Evolutionary conservation across 2,888 invertebrate species (phyloP).

Genomic region (Allophyes oxyacanthae): DNA sequence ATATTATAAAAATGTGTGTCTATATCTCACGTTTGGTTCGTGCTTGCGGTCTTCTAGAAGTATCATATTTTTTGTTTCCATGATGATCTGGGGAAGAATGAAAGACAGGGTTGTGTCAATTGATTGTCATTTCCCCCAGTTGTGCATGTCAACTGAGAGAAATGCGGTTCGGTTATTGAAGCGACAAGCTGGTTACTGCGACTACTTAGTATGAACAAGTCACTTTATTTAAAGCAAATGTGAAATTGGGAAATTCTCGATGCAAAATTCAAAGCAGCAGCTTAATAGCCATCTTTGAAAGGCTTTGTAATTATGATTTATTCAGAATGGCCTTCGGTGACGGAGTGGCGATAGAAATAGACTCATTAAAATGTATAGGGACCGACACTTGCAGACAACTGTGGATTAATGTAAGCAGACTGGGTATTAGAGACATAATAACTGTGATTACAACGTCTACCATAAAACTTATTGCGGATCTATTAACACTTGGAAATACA

Average conservation of each 20-base stretch:
- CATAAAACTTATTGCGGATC: slow-evolving; percentile 26
- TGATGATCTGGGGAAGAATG: slow-evolving; percentile 60
- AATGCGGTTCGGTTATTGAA: slow-evolving; percentile 48
- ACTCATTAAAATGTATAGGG: slow-evolving; percentile 54
- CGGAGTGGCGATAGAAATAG: slow-evolving; percentile 40
- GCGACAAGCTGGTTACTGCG: slow-evolving; percentile 37
- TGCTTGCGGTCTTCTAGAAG: slow-evolving; percentile 60
- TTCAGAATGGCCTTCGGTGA: slow-evolving; percentile 43
- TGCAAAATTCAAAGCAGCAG: slow-evolving; percentile 38
- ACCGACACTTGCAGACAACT: slow-evolving; percentile 37
- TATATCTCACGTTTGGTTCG: slow-evolving; percentile 60
- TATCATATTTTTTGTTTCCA: slow-evolving; percentile 60
- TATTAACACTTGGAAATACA: slow-evolving; percentile 38
- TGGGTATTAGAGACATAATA: slow-evolving; percentile 37
- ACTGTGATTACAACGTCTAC: slow-evolving; percentile 34
- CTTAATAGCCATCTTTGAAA: slow-evolving; percentile 31
- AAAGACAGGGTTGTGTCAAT: slow-evolving; percentile 54
- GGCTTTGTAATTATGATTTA: slow-evolving; percentile 50
- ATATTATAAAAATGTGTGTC: slow-evolving; percentile 49
- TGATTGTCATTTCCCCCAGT: slow-evolving; percentile 46
- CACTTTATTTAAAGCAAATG: slow-evolving; percentile 28
- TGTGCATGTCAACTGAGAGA: slow-evolving; percentile 40
- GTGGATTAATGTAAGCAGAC: slow-evolving; percentile 34
- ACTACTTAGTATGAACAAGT: slow-evolving; percentile 17
- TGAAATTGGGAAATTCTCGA: slow-evolving; percentile 31